phyloP scores from a whole-genome alignment of 2,797 vertebrate genomes.

The Acrossocheilus fasciatus region DNA sequence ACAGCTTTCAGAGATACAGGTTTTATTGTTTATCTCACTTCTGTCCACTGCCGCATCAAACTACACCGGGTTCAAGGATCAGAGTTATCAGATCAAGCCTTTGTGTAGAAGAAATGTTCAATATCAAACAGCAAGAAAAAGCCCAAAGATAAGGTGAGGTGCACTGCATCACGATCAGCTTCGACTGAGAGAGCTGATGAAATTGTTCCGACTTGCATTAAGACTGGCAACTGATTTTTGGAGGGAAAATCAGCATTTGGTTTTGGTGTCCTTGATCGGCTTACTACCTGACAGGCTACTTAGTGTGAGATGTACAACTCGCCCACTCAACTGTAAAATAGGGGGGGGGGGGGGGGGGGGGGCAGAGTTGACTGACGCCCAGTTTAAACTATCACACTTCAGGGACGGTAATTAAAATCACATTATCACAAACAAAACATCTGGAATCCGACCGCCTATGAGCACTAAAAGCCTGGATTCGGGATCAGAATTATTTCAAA shows the following conservation, averaged over 20 bases:
- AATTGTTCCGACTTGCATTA: constrained; percentile 14
- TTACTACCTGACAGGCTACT: constrained; percentile 69
- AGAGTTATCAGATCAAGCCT: constrained; percentile 33
- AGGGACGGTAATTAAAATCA: constrained; percentile 81
- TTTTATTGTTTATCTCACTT: constrained; percentile 44
- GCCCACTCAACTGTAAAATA: constrained; percentile 70
- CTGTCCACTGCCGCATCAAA: constrained; percentile 6
- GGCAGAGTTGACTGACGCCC: constrained; percentile 67
- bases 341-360: constrained; percentile 26
- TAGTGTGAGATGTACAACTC: constrained; percentile 78
- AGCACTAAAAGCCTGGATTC: constrained; percentile 18
- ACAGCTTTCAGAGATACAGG: constrained; percentile 9
- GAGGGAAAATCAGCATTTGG: constrained; percentile 29
- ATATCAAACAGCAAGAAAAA: constrained; percentile 34
- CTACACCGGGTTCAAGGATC: constrained; percentile 1
- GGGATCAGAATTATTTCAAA: constrained; percentile 31
- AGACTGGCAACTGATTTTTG: constrained; percentile 1
- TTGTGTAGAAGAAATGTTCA: constrained; percentile 28
- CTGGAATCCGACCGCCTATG: constrained; percentile 51
- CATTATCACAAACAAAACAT: constrained; percentile 78
- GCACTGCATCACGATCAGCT: background rate
- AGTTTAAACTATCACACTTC: constrained; percentile 75
- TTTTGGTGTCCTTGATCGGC: constrained; percentile 45
- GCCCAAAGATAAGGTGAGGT: constrained; percentile 17
- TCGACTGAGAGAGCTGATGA: background rate